Evolutionary conservation across 2,888 invertebrate species (phyloP), one percentile per base, ranked within the genome.

Genomic region (Zaprionus lineosus): DNA sequence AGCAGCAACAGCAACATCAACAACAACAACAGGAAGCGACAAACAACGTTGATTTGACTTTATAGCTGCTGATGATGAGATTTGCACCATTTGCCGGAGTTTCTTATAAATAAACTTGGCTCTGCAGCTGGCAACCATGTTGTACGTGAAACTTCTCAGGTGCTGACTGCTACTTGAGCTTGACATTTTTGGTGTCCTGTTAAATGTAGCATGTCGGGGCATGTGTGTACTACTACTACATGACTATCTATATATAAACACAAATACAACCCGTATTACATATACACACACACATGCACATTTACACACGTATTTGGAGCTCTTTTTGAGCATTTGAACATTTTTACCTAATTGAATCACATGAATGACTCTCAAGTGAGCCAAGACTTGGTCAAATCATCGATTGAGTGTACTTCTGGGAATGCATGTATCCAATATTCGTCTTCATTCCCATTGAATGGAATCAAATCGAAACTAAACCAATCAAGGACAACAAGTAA

Each of bases 41-140:
- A 4, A 24, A n/a, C 31, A 57, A 39, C 39, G 57, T 59, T 64
- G 66, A 82, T 77, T 72, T 53, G 66, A 63, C 66, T 73, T 61
- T 66, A 63, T 56, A 61, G 63, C 62, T 66, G 61, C 59, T 82
- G 74, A 74, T 82, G 74, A 74, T 82, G 73, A 66, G 75, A 74
- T 72, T 74, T 71, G 56, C 53, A 53, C 72, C 40, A 56, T 53
- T 63, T 59, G 34, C 34, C 53, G 26, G 55, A 61, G 55, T 63
- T 74, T 50, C 52, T 61, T 60, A 65, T 31, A 70, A 56, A 68
- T 71, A 60, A 58, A 56, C 59, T 56, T 43, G 50, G 50, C 63
- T 41, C 41, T 21, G 46, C 19, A 34, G n/a, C 8, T 31, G 60
- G 9, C 40, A 60, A 34, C 56, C 69, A 66, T 66, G 65, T 69